Conservation (phyloP, 2,113 vertebrate genomes). For the Phyllostomus hastatus region DNA sequence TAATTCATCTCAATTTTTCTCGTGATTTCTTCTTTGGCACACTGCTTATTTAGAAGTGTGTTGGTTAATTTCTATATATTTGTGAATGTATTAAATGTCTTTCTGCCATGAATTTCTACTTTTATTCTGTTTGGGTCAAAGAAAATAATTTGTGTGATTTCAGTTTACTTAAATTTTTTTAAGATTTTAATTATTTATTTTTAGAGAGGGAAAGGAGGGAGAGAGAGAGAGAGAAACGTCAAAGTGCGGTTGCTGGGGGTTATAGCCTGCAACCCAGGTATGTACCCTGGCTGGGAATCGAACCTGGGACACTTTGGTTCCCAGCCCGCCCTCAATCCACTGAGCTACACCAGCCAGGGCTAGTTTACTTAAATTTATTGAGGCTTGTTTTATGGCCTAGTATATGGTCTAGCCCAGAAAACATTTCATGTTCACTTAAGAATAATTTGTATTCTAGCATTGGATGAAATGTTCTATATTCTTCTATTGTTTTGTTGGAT, state of each 20-base stretch:
- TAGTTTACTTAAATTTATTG: background rate
- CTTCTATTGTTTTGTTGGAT: background rate
- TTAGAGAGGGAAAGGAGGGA: no score
- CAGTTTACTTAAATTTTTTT: background rate
- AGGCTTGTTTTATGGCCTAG: background rate
- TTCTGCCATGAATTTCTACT: background rate
- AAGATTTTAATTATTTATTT: no score
- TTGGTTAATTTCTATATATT: background rate
- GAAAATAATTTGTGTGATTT: background rate
- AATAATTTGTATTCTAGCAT: background rate
- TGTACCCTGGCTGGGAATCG: no score
- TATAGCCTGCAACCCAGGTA: no score
- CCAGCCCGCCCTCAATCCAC: no score
- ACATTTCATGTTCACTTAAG: background rate
- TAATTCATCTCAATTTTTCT: background rate
- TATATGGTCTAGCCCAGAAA: background rate
- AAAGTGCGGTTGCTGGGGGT: no score
- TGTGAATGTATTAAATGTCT: background rate
- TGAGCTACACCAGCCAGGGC: no score
- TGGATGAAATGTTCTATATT: background rate
- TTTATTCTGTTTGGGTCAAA: background rate
- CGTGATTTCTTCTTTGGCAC: background rate
- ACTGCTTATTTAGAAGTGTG: background rate
- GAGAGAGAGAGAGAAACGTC: no score
- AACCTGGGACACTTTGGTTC: no score